phyloP scores from a whole-genome alignment of 2,113 vertebrate species.

The Piaya cayana region DNA sequence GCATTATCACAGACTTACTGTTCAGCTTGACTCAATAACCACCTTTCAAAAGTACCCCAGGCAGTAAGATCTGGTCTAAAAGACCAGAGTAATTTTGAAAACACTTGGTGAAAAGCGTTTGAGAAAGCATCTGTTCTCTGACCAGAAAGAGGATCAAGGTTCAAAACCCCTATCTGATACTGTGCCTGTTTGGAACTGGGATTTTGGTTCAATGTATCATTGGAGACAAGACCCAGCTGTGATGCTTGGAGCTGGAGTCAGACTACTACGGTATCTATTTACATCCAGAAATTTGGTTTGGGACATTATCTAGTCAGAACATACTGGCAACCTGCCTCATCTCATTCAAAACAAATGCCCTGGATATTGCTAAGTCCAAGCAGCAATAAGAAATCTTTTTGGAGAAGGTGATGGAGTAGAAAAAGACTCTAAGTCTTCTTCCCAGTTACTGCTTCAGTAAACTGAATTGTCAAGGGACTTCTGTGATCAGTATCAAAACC shows the following conservation, averaged over 20 bases:
- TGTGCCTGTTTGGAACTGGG: neutral
- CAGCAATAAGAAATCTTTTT: neutral
- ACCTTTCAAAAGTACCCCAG: neutral
- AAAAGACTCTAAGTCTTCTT: neutral
- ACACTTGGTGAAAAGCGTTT: neutral
- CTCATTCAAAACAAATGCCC: constrained; percentile 4
- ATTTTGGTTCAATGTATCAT: neutral
- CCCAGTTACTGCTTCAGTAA: neutral
- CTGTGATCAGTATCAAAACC: neutral
- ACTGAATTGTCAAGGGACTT: neutral
- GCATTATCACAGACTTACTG: neutral
- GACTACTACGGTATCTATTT: constrained; percentile 47
- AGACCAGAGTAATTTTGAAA: neutral
- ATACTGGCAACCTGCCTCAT: constrained; percentile 33
- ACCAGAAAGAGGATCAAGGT: neutral
- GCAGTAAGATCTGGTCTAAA: neutral
- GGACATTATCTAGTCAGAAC: constrained; percentile 43
- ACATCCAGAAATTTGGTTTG: constrained; percentile 35
- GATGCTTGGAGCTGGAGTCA: constrained; percentile 25
- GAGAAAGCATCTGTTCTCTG: constrained; percentile 14
- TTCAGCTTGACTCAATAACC: neutral
- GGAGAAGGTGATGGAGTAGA: neutral
- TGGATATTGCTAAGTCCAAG: neutral
- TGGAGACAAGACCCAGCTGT: constrained; percentile 42
- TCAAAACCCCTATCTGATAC: neutral